These are phyloP conservation scores for Torymus texanus DNA, from an alignment of 2,888 invertebrate genomes.

Conservation along the genomic window DNA sequence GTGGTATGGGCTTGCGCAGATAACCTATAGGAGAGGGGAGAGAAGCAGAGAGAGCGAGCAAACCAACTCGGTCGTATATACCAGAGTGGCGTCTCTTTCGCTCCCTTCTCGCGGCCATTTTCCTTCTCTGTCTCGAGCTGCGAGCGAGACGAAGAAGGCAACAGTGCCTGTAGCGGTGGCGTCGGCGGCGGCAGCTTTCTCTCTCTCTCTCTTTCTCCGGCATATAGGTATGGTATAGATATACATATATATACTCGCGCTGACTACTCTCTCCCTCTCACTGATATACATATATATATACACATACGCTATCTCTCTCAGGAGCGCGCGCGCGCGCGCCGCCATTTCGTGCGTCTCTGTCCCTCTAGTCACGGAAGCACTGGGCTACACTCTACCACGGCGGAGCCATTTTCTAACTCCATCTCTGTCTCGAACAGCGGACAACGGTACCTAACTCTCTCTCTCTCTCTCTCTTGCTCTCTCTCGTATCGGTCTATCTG, in stretches of 20 bases:
- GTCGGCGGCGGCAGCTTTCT: background rate
- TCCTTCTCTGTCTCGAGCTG: slow-evolving; percentile 50
- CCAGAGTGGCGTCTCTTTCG: slow-evolving; percentile 43
- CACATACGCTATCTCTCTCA: too few species aligned
- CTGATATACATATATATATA: too few species aligned
- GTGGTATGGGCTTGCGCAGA: too few species aligned
- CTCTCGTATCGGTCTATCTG: slow-evolving; percentile 19
- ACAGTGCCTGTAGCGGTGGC: background rate
- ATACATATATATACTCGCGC: too few species aligned
- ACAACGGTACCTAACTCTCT: slow-evolving; percentile 12
- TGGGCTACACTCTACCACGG: too few species aligned
- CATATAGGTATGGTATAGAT: too few species aligned
- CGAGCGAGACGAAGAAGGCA: background rate
- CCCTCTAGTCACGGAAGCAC: too few species aligned
- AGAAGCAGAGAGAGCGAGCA: too few species aligned
- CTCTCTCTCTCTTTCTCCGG: background rate
- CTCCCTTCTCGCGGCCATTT: slow-evolving; percentile 51
- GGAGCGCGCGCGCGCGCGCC: too few species aligned
- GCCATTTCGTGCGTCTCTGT: too few species aligned
- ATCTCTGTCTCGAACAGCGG: slow-evolving; percentile 23
- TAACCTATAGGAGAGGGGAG: too few species aligned
- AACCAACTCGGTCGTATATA: background rate
- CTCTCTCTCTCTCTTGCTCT: slow-evolving; percentile 23
- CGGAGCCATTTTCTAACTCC: slow-evolving; percentile 13
- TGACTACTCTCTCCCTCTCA: too few species aligned